These are phyloP conservation scores for Oceanodroma tethys DNA, from an alignment of 2,113 vertebrate genomes.

Conservation along the genomic window DNA sequence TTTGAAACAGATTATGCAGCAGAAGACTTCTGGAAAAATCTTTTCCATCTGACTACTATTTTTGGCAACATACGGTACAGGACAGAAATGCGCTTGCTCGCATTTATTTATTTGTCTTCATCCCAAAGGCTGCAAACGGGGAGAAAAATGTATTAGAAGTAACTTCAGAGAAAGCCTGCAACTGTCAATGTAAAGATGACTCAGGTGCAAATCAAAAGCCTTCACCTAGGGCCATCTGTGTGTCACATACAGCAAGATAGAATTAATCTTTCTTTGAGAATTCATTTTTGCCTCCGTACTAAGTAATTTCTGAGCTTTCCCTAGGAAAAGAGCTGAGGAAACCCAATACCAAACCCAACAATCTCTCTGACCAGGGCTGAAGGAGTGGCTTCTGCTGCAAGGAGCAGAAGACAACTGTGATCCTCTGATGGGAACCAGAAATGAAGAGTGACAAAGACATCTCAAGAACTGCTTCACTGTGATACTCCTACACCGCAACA, in stretches of 20 bases:
- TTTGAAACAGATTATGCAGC: slow-evolving; percentile 70
- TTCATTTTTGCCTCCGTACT: neutral
- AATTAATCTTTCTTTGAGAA: neutral
- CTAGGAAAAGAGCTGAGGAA: neutral
- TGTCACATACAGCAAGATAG: neutral
- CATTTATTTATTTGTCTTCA: slow-evolving; percentile 45
- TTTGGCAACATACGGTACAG: slow-evolving; percentile 44
- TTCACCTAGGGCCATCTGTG: neutral
- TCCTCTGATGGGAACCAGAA: neutral
- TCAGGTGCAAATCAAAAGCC: neutral
- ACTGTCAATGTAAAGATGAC: neutral
- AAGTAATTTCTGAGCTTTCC: neutral
- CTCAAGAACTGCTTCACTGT: neutral
- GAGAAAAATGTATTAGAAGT: neutral
- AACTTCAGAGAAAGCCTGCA: neutral
- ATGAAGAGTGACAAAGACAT: neutral
- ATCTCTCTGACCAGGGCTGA: neutral
- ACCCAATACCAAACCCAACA: neutral
- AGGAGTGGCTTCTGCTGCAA: neutral
- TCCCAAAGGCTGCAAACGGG: neutral
- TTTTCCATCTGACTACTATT: slow-evolving; percentile 70
- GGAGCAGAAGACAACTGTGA: neutral
- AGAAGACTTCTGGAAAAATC: slow-evolving; percentile 69
- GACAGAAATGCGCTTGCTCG: neutral
- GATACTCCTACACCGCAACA: neutral